phyloP scores from a whole-genome alignment of 92 coral and sea anemone genomes.

The Phenganax subtilis region DNA sequence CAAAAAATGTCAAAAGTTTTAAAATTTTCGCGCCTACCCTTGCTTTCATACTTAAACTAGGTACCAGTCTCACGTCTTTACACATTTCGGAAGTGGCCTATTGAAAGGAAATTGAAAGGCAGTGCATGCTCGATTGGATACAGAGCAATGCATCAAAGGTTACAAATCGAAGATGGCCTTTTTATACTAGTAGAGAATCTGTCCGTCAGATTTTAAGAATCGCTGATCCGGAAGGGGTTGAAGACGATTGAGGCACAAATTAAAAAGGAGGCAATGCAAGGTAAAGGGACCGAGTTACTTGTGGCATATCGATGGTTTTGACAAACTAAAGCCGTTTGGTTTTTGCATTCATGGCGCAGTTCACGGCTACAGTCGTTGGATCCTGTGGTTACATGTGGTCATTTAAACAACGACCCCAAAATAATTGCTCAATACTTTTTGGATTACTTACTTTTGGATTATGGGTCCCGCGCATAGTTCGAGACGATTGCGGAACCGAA shows the following conservation, averaged over 20 bases:
- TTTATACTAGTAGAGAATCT: neutral
- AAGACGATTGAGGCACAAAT: conserved; percentile 13
- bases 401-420: conserved; percentile 18
- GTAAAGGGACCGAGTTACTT: conserved; percentile 6
- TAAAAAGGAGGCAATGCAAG: conserved; percentile 24
- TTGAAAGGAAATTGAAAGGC: conserved; percentile 2
- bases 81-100: neutral
- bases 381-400: conserved; percentile 15
- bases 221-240: conserved; percentile 2
- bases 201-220: conserved; percentile 14
- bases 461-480: conserved; percentile 28
- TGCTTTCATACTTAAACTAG: no score
- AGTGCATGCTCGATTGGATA: conserved; percentile 15
- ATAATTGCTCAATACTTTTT: conserved; percentile 25
- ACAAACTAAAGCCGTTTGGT: neutral
- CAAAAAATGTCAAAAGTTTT: no score
- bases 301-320: neutral
- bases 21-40: no score
- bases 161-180: neutral
- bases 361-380: neutral
- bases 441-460: conserved; percentile 16
- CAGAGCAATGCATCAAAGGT: conserved; percentile 29
- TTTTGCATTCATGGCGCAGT: neutral
- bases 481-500: conserved; percentile 26
- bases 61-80: no score